Percentiles rank a stretch among this genome's conserved stretches.
Evolutionary conservation across 2,888 invertebrate genomes (phyloP).

Genomic region (Metalampra italica): DNA sequence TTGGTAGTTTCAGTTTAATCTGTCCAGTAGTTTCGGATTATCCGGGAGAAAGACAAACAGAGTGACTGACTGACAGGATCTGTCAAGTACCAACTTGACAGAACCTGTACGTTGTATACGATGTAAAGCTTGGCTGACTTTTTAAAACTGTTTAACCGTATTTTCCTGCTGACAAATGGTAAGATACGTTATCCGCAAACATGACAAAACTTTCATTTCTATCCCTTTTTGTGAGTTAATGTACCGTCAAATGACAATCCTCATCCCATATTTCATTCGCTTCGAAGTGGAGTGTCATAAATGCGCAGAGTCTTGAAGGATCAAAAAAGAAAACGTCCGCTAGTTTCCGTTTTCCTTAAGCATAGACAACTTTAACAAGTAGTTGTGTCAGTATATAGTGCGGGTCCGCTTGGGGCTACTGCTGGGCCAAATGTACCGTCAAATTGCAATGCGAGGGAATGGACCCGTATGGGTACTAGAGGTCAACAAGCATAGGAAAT

Average conservation of each 20-base stretch:
- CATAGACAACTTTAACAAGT: not conserved
- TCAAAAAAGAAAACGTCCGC: not conserved
- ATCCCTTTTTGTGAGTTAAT: not conserved
- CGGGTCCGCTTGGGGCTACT: not conserved
- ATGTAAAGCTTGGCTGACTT: too few species aligned
- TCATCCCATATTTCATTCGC: not conserved
- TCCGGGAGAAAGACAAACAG: too few species aligned
- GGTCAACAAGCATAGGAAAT: slow-evolving; percentile 1
- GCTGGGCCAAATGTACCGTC: slow-evolving; percentile 3
- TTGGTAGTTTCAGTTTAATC: too few species aligned
- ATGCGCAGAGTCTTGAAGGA: not conserved
- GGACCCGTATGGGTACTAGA: not conserved
- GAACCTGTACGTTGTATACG: too few species aligned
- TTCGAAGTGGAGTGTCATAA: not conserved
- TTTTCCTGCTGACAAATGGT: too few species aligned
- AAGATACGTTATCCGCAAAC: too few species aligned
- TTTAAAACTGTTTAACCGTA: too few species aligned
- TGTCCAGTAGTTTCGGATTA: too few species aligned
- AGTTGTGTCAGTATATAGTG: not conserved
- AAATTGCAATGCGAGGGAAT: slow-evolving; percentile 1
- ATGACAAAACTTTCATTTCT: too few species aligned
- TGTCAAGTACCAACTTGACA: too few species aligned
- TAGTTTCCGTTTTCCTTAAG: not conserved
- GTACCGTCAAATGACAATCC: not conserved
- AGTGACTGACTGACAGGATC: too few species aligned